Base-by-base conservation (phyloP, 2,797 vertebrate species). In the Gymnothorax reevesii region DNA sequence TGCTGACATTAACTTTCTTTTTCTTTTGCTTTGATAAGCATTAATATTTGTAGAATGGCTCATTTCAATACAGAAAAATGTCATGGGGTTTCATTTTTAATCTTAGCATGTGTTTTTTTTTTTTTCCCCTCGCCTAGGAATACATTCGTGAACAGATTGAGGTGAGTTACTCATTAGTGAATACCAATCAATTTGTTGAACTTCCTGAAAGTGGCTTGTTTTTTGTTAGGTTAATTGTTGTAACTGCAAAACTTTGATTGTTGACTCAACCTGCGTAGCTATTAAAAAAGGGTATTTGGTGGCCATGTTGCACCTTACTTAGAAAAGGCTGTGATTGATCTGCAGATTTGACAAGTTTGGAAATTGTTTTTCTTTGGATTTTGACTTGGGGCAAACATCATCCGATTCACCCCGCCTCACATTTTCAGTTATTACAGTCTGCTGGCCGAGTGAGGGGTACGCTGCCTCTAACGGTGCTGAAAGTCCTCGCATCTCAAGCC, bases 401-500 rank as follows among this genome's bases (percentile, higher is more conserved):
- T 77, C 52, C 84, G 13, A 84, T 55, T 84, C 13, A 13, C 22
- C 3, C 10, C 55, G 55, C 52, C 3, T 87, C 80, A 6, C 55
- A 71, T 62, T 85, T 84, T 85, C 87, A 96, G 96, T 87, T 96
- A 82, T 92, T 96, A 1, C 90, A 90, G 66, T 92, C 93, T 73
- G 94, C 97, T 13, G 97, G 98, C 90, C 92, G 96, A 91, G 93
- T 97, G 86, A 95, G 90, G 88, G 95, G 95, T 84, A 95, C 96
- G 0, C 90, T 99, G 87, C 98, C 99, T 80, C 94, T 98, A 88
- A 97, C 97, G 0, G 96, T 99, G 87, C 94, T 97, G 88, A 98
- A 97, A 93, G 97, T 99, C 79, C 92, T 99, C 20, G 97, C 98
- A 84, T 99, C 98, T 27, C 96, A 99, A 83, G 98, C 99, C 20